These are phyloP conservation scores for Koerneria pararmatus DNA, from an alignment of 2,888 invertebrate species.

Conservation along the genomic window DNA sequence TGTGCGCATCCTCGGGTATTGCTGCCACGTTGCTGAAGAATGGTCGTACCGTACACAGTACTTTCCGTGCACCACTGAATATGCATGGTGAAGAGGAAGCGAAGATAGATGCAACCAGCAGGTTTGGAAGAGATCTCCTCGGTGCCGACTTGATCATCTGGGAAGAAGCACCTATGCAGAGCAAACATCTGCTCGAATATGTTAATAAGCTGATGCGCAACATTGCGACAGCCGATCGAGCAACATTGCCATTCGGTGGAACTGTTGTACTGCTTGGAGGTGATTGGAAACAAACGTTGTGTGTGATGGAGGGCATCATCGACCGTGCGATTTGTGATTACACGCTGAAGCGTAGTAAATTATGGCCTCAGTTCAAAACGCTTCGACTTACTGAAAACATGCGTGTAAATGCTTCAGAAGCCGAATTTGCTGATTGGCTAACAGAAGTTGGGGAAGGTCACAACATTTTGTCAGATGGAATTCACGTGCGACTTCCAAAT, in stretches of 20 bases:
- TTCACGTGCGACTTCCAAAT: neutral
- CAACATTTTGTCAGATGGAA: neutral
- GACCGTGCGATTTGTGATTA: neutral
- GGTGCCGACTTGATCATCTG: constrained; percentile 12
- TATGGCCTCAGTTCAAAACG: constrained; percentile 4
- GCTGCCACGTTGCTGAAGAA: constrained; percentile 21
- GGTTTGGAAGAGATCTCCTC: neutral
- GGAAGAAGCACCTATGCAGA: constrained; percentile 16
- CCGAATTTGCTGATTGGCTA: constrained; percentile 9
- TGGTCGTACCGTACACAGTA: constrained; percentile 11
- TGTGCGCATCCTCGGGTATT: constrained; percentile 21
- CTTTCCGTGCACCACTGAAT: constrained; percentile 5
- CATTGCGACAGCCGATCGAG: too few species aligned
- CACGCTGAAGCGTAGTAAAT: constrained; percentile 5
- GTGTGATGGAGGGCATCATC: neutral
- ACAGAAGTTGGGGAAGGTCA: neutral
- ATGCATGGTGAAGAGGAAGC: neutral
- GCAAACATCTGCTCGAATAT: constrained; percentile 1
- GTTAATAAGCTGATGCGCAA: neutral
- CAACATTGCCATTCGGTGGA: constrained; percentile 6
- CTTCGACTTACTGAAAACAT: neutral
- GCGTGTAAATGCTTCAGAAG: neutral
- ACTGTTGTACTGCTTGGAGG: constrained; percentile 1
- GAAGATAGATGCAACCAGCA: neutral
- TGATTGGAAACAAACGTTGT: constrained; percentile 16